phyloP scores from a whole-genome alignment of 2,888 invertebrate species.

The Elegia similella region DNA sequence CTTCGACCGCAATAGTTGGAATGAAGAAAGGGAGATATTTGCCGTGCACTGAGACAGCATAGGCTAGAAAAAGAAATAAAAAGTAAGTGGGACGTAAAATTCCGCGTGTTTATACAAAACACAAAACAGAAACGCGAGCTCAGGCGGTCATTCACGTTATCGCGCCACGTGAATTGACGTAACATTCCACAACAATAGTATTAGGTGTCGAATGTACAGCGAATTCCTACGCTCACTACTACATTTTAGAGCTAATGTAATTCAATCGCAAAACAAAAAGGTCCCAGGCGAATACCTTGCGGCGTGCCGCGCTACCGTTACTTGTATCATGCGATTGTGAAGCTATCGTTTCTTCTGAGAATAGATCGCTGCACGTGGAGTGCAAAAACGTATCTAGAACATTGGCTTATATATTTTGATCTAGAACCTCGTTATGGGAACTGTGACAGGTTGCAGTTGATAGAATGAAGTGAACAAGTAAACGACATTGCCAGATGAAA shows the following conservation, averaged over 20 bases:
- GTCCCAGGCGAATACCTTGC: constrained; percentile 56
- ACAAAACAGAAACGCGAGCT: constrained; percentile 12
- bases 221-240: constrained; percentile 33
- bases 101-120: background rate
- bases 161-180: constrained; percentile 43
- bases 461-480: background rate
- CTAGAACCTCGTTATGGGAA: background rate
- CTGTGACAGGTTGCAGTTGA: background rate
- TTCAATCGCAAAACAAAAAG: constrained; percentile 41
- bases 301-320: constrained; percentile 41
- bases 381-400: background rate
- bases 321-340: constrained; percentile 21
- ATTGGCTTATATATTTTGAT: too few species aligned
- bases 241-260: constrained; percentile 34
- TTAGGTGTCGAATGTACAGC: constrained; percentile 47
- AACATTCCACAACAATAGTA: constrained; percentile 40
- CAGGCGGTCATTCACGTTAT: constrained; percentile 37
- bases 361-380: constrained; percentile 29
- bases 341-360: constrained; percentile 24
- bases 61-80: too few species aligned
- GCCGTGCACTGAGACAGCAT: too few species aligned
- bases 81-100: background rate
- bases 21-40: too few species aligned
- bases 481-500: too few species aligned
- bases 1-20: too few species aligned